phyloP scores from a whole-genome alignment of 2,113 vertebrate genomes.

The Actinemys pallida region DNA sequence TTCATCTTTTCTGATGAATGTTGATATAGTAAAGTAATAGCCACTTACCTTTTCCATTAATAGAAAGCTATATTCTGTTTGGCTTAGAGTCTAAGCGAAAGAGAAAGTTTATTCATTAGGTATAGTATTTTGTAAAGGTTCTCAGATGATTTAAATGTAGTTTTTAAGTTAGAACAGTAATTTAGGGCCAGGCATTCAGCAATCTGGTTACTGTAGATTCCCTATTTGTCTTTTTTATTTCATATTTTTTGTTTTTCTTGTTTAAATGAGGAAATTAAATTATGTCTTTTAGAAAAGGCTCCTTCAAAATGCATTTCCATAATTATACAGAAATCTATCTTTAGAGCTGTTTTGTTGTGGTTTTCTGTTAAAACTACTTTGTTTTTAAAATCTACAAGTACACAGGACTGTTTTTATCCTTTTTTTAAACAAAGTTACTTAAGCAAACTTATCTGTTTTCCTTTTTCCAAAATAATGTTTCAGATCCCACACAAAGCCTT shows the following conservation, averaged over 20 bases:
- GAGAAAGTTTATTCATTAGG: background rate
- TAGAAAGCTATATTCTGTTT: background rate
- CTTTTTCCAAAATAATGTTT: conserved; percentile 79
- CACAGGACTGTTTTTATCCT: conserved; percentile 75
- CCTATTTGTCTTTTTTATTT: background rate
- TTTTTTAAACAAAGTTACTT: conserved; percentile 75
- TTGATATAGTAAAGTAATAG: background rate
- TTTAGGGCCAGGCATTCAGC: background rate
- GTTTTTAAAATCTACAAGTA: conserved; percentile 78
- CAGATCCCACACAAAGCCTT: conserved; percentile 69
- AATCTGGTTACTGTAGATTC: conserved; percentile 43
- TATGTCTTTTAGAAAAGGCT: conserved; percentile 72
- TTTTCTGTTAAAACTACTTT: conserved; percentile 80
- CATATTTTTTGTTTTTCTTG: conserved; percentile 56
- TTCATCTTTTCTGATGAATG: background rate
- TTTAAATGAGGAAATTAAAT: conserved; percentile 71
- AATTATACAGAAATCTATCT: conserved; percentile 77
- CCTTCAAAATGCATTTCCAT: conserved; percentile 73
- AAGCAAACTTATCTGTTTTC: conserved; percentile 80
- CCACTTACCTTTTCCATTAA: background rate
- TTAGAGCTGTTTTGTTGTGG: conserved; percentile 81
- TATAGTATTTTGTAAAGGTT: background rate
- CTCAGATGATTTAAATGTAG: background rate
- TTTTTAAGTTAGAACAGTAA: background rate
- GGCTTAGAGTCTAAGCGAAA: conserved; percentile 14